phyloP scores from a whole-genome alignment of 2,888 invertebrate species.

The Crepidodera aurea region DNA sequence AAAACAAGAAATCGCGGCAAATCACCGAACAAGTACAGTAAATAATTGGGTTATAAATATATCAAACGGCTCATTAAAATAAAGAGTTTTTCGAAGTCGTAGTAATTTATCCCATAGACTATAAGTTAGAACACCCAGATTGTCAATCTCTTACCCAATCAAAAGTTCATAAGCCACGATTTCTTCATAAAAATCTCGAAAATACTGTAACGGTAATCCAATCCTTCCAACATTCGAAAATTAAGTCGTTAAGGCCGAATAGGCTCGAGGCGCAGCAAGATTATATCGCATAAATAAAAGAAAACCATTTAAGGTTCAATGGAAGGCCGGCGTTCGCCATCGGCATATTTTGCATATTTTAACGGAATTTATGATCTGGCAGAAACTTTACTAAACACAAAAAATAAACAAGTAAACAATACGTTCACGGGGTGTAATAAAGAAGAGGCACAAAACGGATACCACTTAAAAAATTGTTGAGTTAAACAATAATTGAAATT shows the following conservation, averaged over 20 bases:
- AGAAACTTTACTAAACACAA: background rate
- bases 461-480: no score
- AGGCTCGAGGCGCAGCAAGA: slow-evolving; percentile 32
- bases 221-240: slow-evolving; percentile 27
- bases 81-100: no score
- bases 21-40: no score
- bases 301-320: slow-evolving; percentile 13
- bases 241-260: slow-evolving; percentile 37
- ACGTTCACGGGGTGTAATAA: no score
- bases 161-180: slow-evolving; percentile 34
- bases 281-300: slow-evolving; percentile 32
- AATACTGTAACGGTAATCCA: slow-evolving; percentile 29
- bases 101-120: no score
- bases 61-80: no score
- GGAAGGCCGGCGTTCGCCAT: slow-evolving; percentile 1
- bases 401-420: no score
- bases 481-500: no score
- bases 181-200: slow-evolving; percentile 32
- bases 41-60: no score
- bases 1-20: no score
- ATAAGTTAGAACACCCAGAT: slow-evolving; percentile 32
- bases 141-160: slow-evolving; percentile 24
- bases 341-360: slow-evolving; percentile 7
- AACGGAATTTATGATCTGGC: slow-evolving; percentile 8
- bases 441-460: no score